Base-by-base conservation (phyloP, 2,797 vertebrate species). In the Hapalemur alaotrensis region DNA sequence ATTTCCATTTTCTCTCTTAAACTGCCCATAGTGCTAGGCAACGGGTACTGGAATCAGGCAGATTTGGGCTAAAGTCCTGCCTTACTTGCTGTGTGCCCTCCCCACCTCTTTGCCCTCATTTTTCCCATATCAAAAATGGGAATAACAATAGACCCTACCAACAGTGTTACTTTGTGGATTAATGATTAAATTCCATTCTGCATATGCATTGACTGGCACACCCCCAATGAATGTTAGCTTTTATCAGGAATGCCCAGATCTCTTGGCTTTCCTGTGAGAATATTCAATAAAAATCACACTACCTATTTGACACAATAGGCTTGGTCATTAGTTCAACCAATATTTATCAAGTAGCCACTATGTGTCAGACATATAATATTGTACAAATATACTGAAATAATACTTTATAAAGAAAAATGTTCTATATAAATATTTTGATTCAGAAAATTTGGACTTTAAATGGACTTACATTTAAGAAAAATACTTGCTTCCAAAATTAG, bases 351-450 rank as follows among this genome's bases (percentile, higher is more conserved):
- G 59, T 35, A 46, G 20, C 65, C 76, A n/a, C 30, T 88, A 43
- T 38, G 8, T 43, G 12, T 43, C 52, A n/a, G 91, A 59, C n/a
- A 28, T 59, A 28, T 12, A 28, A 59, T 57, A 57, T 57, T 57
- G 54, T 57, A 57, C 54, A 25, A 57, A 25, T 25, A 57, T 59
- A 59, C 57, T 28, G 23, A 59, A 59, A 91, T 73, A 79, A 83
- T 43, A 13, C 1, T 90, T 35, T 63, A 5, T 65, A 85, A 75
- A 59, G 83, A 92, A 84, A 96, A 86, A 23, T 65, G 32, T 75
- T n/a, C 70, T 41, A 63, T 80, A 78, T 59, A 89, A 94, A 38
- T 86, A 91, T 80, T 94, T 94, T 38, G 7, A 95, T 65, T 81
- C 69, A 15, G 63, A 92, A 92, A 93, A 59, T 14, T 38, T 76